Evolutionary conservation across 2,113 vertebrate species (phyloP).

Genomic region (Stomatorhinus ivindoensis): DNA sequence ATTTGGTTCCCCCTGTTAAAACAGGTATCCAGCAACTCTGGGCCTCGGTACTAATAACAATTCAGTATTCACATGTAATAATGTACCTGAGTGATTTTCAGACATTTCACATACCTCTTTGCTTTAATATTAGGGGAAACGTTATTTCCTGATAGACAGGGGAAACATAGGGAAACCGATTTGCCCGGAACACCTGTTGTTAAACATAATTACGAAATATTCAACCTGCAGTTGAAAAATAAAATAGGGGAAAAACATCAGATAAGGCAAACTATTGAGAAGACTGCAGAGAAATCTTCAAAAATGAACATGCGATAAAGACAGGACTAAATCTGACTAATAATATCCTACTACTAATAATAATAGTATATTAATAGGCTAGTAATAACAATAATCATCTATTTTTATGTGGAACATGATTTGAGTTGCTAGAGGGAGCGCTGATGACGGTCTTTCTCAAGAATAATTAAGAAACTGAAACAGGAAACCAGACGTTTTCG

Average conservation of each 20-base stretch:
- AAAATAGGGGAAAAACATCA: not conserved
- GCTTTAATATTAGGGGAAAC: too few species aligned
- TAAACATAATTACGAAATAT: not conserved
- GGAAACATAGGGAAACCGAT: too few species aligned
- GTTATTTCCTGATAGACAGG: too few species aligned
- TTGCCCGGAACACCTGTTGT: too few species aligned
- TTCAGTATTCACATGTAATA: too few species aligned
- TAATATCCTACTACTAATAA: not conserved
- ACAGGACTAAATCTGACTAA: not conserved
- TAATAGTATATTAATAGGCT: not conserved
- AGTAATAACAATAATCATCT: not conserved
- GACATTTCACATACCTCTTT: too few species aligned
- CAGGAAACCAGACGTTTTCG: not conserved
- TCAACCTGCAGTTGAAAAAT: not conserved
- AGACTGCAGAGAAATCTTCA: not conserved
- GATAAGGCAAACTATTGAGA: not conserved
- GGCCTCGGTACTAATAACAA: too few species aligned
- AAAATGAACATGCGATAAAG: not conserved
- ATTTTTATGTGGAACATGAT: not conserved
- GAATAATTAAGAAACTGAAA: not conserved
- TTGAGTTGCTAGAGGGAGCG: not conserved
- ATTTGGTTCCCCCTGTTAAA: too few species aligned
- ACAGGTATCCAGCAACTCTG: too few species aligned
- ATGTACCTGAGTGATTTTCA: too few species aligned
- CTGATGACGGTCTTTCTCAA: not conserved